Percentiles rank a stretch among this genome's conserved stretches.
These are phyloP conservation scores for Gallinago undulata DNA, from an alignment of 2,113 vertebrate genomes.

Conservation along the genomic window DNA sequence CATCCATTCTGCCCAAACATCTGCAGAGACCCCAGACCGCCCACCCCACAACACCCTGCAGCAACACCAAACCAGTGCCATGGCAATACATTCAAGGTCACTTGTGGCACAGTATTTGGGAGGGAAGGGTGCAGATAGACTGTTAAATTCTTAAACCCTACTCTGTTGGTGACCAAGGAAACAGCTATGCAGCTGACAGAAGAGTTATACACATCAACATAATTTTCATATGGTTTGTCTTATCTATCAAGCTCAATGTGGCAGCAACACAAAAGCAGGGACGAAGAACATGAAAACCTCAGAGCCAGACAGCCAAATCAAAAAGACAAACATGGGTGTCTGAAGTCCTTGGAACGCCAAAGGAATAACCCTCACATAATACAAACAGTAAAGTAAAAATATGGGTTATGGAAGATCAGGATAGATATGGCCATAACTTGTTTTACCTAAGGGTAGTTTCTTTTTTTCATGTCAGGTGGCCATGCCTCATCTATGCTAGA, in stretches of 20 bases:
- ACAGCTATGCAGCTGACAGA: background rate
- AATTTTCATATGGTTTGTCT: background rate
- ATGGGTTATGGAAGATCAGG: background rate
- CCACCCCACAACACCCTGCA: background rate
- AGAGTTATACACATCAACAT: background rate
- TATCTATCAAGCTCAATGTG: background rate
- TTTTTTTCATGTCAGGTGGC: background rate
- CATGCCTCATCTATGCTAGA: background rate
- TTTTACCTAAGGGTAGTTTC: background rate
- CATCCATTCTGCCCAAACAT: background rate
- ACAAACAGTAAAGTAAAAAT: background rate
- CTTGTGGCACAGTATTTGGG: background rate
- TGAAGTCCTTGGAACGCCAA: background rate
- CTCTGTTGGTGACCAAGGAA: background rate
- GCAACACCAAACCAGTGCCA: background rate
- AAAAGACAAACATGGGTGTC: background rate
- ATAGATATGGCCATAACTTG: background rate
- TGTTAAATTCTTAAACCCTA: background rate
- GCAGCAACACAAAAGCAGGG: background rate
- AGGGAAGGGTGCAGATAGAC: background rate
- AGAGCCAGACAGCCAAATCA: background rate
- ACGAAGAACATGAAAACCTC: background rate
- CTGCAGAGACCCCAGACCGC: background rate
- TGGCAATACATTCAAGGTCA: fast-evolving
- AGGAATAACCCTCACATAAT: background rate